Percentiles rank a stretch among this genome's conserved stretches.
Evolutionary conservation across 2,888 invertebrate species (phyloP).

Genomic region (Nymphalis c-album): DNA sequence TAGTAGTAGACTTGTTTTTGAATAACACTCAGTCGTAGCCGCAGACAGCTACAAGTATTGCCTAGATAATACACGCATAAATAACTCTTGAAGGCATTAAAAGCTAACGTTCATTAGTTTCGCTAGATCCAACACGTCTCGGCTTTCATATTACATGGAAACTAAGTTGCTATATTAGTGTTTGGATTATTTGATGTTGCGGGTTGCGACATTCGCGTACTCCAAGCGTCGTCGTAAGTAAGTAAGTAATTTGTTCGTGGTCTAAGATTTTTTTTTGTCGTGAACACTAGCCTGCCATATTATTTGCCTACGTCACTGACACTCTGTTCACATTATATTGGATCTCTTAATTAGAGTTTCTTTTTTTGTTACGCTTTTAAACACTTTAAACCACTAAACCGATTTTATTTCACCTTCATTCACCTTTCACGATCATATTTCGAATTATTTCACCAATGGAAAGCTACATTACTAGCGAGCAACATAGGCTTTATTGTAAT

Average conservation of each 20-base stretch:
- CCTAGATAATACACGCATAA: constrained; percentile 23
- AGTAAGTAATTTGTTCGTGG: constrained; percentile 16
- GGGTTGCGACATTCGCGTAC: constrained; percentile 19
- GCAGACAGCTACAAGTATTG: constrained; percentile 19
- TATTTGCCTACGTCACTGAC: no score
- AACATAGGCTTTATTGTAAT: no score
- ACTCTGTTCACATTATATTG: no score
- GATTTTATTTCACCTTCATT: no score
- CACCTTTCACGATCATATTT: no score
- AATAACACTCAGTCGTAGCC: constrained; percentile 14
- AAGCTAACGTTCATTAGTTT: constrained; percentile 47
- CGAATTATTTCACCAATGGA: no score
- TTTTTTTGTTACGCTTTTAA: no score
- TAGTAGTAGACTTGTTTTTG: not conserved
- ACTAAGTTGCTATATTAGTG: constrained; percentile 15
- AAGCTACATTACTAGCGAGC: no score
- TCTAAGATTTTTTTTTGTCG: not conserved
- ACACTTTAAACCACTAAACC: no score
- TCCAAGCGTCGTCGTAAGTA: constrained; percentile 5
- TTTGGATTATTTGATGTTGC: constrained; percentile 25
- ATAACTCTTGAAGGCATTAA: constrained; percentile 22
- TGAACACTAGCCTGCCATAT: no score
- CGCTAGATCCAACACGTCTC: constrained; percentile 46
- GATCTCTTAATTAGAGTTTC: no score
- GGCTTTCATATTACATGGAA: constrained; percentile 41